These are phyloP conservation scores for Scolanthus callimorphus DNA, from an alignment of 92 coral and sea anemone genomes.

Conservation along the genomic window DNA sequence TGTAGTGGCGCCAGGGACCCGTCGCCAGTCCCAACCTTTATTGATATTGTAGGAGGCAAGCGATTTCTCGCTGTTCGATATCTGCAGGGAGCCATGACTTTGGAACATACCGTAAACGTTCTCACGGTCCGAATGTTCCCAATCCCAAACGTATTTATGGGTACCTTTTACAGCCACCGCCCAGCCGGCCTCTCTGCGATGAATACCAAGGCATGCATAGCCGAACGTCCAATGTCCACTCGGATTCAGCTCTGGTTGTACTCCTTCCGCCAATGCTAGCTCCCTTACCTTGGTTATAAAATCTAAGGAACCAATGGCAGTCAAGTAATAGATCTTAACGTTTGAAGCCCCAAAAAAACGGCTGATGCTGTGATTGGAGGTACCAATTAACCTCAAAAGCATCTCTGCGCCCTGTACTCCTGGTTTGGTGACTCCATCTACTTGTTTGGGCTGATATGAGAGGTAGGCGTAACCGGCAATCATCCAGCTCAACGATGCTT, in stretches of 20 bases:
- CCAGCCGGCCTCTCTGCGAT: conserved; percentile 63
- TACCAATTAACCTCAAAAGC: conserved; percentile 32
- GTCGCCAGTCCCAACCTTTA: conserved; percentile 64
- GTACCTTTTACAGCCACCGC: conserved; percentile 55
- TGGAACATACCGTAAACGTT: conserved; percentile 44
- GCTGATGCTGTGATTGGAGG: background rate
- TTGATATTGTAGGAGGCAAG: conserved; percentile 16
- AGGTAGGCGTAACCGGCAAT: conserved; percentile 29
- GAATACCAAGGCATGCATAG: conserved; percentile 37
- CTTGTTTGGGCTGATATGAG: background rate
- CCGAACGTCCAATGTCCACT: conserved; percentile 51
- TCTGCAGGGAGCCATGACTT: conserved; percentile 57
- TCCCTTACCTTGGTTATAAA: conserved; percentile 13
- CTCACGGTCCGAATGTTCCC: conserved; percentile 20
- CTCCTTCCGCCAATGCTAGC: background rate
- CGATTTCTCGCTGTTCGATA: conserved; percentile 50
- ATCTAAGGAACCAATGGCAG: conserved; percentile 34
- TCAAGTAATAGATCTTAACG: conserved; percentile 27
- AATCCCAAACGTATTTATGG: conserved; percentile 45
- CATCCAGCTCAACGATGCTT: conserved; percentile 11
- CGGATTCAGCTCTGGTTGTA: conserved; percentile 30
- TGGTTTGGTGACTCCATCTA: background rate
- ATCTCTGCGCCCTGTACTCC: conserved; percentile 4
- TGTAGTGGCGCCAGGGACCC: conserved; percentile 53
- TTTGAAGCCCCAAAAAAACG: conserved; percentile 13